Conservation (phyloP, 2,113 vertebrate genomes). For the Rhinolophus sinicus region DNA sequence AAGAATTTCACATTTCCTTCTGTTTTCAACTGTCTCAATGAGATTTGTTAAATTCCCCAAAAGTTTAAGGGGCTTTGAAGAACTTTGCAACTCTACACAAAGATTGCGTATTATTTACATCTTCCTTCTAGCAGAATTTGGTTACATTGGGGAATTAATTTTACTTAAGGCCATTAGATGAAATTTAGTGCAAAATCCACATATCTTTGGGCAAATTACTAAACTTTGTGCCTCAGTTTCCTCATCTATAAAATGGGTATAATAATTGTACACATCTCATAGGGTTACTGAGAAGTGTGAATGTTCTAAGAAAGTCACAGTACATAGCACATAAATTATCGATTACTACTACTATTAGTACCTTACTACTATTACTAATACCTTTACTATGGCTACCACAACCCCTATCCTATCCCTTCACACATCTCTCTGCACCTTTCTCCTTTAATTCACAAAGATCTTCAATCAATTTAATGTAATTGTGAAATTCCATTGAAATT, state of each 20-base stretch:
- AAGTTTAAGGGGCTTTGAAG: not conserved
- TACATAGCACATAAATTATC: not conserved
- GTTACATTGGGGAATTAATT: not conserved
- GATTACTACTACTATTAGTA: not conserved
- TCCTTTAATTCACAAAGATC: not conserved
- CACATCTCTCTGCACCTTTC: not conserved
- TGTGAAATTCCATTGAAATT: not conserved
- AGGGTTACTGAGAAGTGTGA: not conserved
- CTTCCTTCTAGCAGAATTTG: not conserved
- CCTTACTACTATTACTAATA: not conserved
- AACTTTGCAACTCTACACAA: not conserved
- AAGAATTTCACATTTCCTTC: constrained; percentile 5
- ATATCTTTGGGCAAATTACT: not conserved
- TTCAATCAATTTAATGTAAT: not conserved
- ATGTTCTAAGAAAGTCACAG: not conserved
- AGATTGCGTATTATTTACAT: not conserved
- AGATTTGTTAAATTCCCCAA: not conserved
- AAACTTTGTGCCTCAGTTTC: not conserved
- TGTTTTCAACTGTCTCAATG: not conserved
- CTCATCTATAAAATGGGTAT: not conserved
- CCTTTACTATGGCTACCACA: not conserved
- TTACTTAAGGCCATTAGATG: not conserved
- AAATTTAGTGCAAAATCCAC: not conserved
- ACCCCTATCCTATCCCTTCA: not conserved
- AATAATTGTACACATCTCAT: not conserved